These are phyloP conservation scores for Philopedon plagiatum DNA, from an alignment of 2,888 invertebrate genomes.

Conservation along the genomic window DNA sequence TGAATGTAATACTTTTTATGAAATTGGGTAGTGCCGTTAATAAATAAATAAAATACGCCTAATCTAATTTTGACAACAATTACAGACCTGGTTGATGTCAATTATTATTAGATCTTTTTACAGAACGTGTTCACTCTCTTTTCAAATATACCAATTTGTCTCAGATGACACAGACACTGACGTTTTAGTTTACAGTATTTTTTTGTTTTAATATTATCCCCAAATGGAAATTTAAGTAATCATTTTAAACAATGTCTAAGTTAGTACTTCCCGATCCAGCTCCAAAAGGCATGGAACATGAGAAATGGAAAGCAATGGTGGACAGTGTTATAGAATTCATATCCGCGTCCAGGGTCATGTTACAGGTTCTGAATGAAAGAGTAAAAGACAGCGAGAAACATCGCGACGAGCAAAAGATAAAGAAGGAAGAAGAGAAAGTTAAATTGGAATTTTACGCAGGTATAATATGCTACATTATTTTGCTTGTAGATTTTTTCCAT, in stretches of 20 bases:
- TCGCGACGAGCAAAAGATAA: constrained; percentile 21
- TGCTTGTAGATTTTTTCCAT: too few relatives aligned
- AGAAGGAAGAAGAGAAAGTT: constrained; percentile 27
- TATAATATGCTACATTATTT: too few relatives aligned
- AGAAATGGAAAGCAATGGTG: constrained; percentile 50
- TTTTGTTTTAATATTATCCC: not conserved
- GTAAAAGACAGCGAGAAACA: constrained; percentile 16
- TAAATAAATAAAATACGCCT: too few relatives aligned
- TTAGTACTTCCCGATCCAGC: not conserved
- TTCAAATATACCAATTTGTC: too few relatives aligned
- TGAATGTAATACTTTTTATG: too few relatives aligned
- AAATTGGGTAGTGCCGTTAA: too few relatives aligned
- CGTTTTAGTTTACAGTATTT: too few relatives aligned
- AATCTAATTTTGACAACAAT: too few relatives aligned
- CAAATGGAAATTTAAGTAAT: constrained; percentile 17
- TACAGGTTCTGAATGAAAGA: constrained; percentile 41
- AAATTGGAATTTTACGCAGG: constrained; percentile 29
- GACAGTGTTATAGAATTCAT: constrained; percentile 52
- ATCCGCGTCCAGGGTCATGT: constrained; percentile 46
- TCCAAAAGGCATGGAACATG: constrained; percentile 25
- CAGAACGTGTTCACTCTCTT: too few relatives aligned
- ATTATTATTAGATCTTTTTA: too few relatives aligned
- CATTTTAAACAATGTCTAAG: not conserved
- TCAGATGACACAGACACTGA: too few relatives aligned
- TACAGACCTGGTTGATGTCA: too few relatives aligned